Percentiles rank a stretch among this genome's conserved stretches.
Evolutionary conservation across 2,888 invertebrate genomes (phyloP).

Genomic region (Spodoptera picta): DNA sequence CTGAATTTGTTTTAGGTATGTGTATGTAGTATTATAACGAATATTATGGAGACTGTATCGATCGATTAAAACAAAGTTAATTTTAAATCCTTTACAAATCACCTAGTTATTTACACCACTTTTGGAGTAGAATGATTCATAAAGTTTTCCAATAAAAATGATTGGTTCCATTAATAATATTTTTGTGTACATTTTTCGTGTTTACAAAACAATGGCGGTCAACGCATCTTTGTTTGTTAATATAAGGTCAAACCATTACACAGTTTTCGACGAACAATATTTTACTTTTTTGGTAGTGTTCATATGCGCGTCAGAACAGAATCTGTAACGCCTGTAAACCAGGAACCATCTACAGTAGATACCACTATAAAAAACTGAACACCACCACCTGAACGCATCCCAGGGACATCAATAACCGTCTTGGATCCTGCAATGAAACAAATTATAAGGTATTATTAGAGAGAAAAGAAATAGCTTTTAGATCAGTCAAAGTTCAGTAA

Average conservation of each 20-base stretch:
- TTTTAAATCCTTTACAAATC: conserved; percentile 24
- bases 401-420: too few species aligned
- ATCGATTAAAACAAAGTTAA: conserved; percentile 29
- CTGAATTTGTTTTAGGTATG: background rate
- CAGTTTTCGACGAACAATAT: conserved; percentile 10
- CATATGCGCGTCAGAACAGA: too few species aligned
- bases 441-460: too few species aligned
- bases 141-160: conserved; percentile 11
- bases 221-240: conserved; percentile 17
- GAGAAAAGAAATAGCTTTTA: too few species aligned
- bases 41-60: conserved; percentile 15
- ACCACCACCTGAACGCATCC: too few species aligned
- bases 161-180: conserved; percentile 29
- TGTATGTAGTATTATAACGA: background rate
- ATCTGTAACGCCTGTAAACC: too few species aligned
- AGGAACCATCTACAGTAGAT: too few species aligned
- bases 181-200: conserved; percentile 19
- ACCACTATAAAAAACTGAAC: too few species aligned
- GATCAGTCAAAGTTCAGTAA: too few species aligned
- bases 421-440: too few species aligned
- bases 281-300: too few species aligned
- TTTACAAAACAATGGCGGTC: conserved; percentile 24
- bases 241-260: background rate
- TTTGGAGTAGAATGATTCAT: conserved; percentile 38
- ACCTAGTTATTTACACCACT: conserved; percentile 36